Base-by-base conservation (phyloP, 2,797 vertebrate genomes). In the Paramormyrops hopkinsi region DNA sequence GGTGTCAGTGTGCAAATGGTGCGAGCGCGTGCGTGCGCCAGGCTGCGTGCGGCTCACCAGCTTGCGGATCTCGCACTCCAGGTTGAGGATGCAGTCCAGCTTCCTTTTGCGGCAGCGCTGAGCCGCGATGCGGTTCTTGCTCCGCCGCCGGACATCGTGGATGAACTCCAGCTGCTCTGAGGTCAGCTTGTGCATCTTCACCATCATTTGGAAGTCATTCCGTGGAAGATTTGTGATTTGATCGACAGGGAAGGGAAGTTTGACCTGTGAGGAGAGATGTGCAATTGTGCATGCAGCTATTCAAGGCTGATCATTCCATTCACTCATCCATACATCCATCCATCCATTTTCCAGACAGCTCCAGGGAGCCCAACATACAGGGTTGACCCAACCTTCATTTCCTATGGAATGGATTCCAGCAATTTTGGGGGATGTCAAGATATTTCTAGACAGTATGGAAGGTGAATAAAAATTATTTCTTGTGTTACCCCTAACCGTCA, bases 201-300 rank as follows among this genome's bases (percentile, higher is more conserved):
- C 97, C 97, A 99, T 98, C 97, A 98, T 99, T 95, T 99, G 98
- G 96, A 99, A 99, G 95, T 99, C 98, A 62, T 99, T 99, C 94
- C 98, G 96, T 95, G 98, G 98, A 97, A 99, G 98, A 97, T 99
- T 98, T 92, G 98, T 99, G 97, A 99, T 99, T 97, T 99, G 98
- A 98, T 99, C 98, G 84, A 99, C 97, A 84, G 98, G 98, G 94
- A 99, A 99, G 92, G 98, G 98, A 95, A 99, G 97, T 94, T 99
- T 99, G 93, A 99, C 97, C 98, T 99, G 95, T 88, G 95, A 92
- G 89, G 93, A 92, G 94, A 92, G 90, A 93, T 91, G 90, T 91
- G n/a, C n/a, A n/a, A n/a, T n/a, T n/a, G n/a, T n/a, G 14, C 25
- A 83, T 0, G 8, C 6, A 9, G 29, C 65, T 73, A 17, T 5